phyloP scores from a whole-genome alignment of 2,797 vertebrate genomes.

The Gouania willdenowi region DNA sequence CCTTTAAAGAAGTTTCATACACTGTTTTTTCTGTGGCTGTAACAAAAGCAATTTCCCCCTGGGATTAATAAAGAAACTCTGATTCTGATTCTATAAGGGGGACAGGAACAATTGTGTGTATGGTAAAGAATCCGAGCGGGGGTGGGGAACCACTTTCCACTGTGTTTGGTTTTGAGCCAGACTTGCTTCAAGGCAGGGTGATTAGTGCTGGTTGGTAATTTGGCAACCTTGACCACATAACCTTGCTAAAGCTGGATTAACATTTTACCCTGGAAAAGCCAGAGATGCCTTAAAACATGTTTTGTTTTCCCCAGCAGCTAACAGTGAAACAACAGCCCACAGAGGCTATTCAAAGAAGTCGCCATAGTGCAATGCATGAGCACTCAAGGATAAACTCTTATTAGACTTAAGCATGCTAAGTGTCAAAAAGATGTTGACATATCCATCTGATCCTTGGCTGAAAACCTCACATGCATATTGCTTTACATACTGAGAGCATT shows the following conservation, averaged over 20 bases:
- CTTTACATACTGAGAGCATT: slow-evolving; percentile 27
- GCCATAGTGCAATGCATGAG: slow-evolving; percentile 46
- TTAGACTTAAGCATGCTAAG: slow-evolving; percentile 62
- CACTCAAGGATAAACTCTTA: slow-evolving; percentile 68
- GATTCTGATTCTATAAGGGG: too few relatives aligned
- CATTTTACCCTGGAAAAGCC: slow-evolving; percentile 68
- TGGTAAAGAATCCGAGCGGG: slow-evolving; percentile 39
- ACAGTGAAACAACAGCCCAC: slow-evolving; percentile 58
- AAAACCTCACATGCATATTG: slow-evolving; percentile 21
- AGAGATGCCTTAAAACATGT: slow-evolving; percentile 74
- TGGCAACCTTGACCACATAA: slow-evolving; percentile 76
- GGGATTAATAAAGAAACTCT: too few relatives aligned
- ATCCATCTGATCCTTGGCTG: slow-evolving; percentile 44
- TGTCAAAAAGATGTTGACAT: slow-evolving; percentile 59
- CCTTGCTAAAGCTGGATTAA: slow-evolving; percentile 75
- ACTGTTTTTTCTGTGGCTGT: too few relatives aligned
- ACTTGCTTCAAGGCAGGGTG: slow-evolving; percentile 67
- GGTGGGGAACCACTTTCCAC: slow-evolving; percentile 54
- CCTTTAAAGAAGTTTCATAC: too few relatives aligned
- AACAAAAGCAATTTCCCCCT: too few relatives aligned
- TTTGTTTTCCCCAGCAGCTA: slow-evolving; percentile 60
- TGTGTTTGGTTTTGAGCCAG: slow-evolving; percentile 62
- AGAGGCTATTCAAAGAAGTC: slow-evolving; percentile 58
- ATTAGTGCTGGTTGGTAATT: slow-evolving; percentile 74
- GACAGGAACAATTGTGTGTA: slow-evolving; percentile 40